Conservation (phyloP, 2,113 vertebrate genomes). For the Acanthisitta chloris region DNA sequence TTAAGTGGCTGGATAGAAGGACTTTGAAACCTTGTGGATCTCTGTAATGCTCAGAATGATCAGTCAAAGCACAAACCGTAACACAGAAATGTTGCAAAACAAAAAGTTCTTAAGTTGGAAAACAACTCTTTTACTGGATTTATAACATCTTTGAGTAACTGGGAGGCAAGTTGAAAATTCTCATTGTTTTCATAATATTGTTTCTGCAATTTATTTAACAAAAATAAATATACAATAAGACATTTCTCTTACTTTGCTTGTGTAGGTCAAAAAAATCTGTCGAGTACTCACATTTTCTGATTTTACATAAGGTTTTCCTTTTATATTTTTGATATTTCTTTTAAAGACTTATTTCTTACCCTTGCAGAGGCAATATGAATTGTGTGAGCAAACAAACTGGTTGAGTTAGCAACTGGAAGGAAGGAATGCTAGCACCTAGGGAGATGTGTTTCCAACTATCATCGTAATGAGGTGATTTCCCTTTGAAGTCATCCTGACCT, state of each 20-base stretch:
- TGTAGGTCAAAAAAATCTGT: not conserved
- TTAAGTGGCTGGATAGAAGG: not conserved
- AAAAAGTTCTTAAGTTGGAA: not conserved
- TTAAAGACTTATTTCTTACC: not conserved
- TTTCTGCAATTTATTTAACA: not conserved
- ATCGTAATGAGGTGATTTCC: not conserved
- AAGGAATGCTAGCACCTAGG: not conserved
- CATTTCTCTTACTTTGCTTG: not conserved
- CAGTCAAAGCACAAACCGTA: not conserved
- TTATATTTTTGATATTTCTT: not conserved
- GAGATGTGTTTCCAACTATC: not conserved
- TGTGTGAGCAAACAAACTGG: not conserved
- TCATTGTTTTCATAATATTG: not conserved
- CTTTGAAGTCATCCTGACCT: not conserved
- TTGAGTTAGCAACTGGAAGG: not conserved
- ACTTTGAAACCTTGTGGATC: not conserved
- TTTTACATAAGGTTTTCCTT: not conserved
- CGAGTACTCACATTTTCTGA: not conserved
- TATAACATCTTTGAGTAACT: not conserved
- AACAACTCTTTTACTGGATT: not conserved
- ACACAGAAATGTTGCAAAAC: not conserved
- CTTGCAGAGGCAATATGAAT: not conserved
- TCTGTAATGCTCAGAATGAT: not conserved
- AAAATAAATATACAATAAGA: not conserved
- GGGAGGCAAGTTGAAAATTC: not conserved